These are phyloP conservation scores for Lucinisca nassula DNA, from an alignment of 2,888 invertebrate species.

Conservation along the genomic window DNA sequence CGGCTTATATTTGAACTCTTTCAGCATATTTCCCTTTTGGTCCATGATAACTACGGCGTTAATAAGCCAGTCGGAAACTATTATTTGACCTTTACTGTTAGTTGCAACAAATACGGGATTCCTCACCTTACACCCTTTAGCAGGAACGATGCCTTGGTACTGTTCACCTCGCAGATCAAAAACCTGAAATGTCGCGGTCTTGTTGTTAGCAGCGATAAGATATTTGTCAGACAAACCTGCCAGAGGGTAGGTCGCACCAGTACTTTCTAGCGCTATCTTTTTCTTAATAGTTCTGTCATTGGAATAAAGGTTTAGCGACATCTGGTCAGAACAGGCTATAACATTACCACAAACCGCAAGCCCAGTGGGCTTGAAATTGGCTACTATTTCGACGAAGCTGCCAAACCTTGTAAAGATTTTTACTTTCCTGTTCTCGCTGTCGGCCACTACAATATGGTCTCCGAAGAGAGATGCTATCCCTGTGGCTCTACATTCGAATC, in stretches of 20 bases:
- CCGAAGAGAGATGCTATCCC: constrained; percentile 58
- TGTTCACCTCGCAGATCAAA: constrained; percentile 67
- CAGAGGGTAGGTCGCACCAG: constrained; percentile 66
- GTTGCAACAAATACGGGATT: constrained; percentile 63
- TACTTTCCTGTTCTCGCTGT: constrained; percentile 69
- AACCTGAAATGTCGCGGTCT: constrained; percentile 53
- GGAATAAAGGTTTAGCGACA: constrained; percentile 63
- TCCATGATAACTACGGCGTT: constrained; percentile 69
- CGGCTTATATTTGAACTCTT: constrained; percentile 61
- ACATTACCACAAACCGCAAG: constrained; percentile 64
- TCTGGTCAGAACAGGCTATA: constrained; percentile 64
- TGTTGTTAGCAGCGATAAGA: constrained; percentile 66
- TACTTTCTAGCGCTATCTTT: constrained; percentile 69
- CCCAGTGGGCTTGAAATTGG: constrained; percentile 59
- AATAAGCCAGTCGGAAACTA: constrained; percentile 71
- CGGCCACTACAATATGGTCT: constrained; percentile 65
- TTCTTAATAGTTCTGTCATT: constrained; percentile 60
- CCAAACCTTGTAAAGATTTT: constrained; percentile 67
- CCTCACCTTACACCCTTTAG: constrained; percentile 54
- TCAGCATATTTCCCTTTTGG: constrained; percentile 50
- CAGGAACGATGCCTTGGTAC: constrained; percentile 49
- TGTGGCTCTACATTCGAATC: constrained; percentile 66
- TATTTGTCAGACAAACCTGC: constrained; percentile 52
- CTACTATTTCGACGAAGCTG: constrained; percentile 57
- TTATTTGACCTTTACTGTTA: constrained; percentile 69